Evolutionary conservation across 2,888 invertebrate species (phyloP).

Genomic region (Bruchidius siliquastri): DNA sequence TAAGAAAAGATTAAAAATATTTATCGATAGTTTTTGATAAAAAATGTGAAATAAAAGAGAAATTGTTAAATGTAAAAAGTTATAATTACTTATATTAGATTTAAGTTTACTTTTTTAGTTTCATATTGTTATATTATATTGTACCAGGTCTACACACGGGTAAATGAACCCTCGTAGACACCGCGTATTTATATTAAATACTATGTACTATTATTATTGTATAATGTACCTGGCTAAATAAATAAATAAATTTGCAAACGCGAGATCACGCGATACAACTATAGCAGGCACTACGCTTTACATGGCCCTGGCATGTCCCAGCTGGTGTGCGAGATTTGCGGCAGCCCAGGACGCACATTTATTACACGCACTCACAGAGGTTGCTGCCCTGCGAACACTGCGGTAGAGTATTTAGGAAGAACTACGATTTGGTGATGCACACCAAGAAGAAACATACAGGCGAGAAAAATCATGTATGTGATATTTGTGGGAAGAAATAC

Average conservation of each 20-base stretch:
- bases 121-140: no score
- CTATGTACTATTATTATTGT: no score
- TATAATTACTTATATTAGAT: no score
- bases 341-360: constrained; percentile 30
- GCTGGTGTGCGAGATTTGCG: constrained; percentile 38
- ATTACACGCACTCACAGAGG: constrained; percentile 30
- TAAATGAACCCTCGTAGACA: no score
- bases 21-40: no score
- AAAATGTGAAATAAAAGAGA: no score
- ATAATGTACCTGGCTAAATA: no score
- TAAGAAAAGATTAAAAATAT: no score
- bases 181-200: no score
- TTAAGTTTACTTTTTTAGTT: no score
- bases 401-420: constrained; percentile 27
- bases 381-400: constrained; percentile 27
- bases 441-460: constrained; percentile 28
- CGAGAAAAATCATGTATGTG: constrained; percentile 30
- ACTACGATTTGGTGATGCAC: constrained; percentile 30
- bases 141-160: no score
- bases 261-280: constrained; percentile 31
- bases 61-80: no score
- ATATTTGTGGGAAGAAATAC: constrained; percentile 28
- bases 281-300: constrained; percentile 33
- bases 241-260: constrained; percentile 33
- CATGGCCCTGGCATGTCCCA: constrained; percentile 29